phyloP scores from a whole-genome alignment of 2,797 vertebrate genomes.

The Pitangus sulphuratus region DNA sequence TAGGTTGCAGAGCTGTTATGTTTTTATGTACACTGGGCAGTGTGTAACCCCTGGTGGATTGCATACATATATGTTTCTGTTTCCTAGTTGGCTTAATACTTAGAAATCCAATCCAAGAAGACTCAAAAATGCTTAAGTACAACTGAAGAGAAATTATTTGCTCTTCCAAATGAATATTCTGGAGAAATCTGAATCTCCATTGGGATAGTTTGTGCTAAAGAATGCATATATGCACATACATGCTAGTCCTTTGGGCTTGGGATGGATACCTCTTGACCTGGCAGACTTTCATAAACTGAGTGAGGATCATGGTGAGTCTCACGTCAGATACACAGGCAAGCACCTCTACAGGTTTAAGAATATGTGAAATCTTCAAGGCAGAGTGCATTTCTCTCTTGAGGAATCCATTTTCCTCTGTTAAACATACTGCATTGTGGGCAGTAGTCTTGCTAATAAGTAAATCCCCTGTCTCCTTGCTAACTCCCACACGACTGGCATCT shows the following conservation, averaged over 20 bases:
- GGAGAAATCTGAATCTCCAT: neutral
- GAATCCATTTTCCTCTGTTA: constrained; percentile 2
- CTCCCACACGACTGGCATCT: neutral
- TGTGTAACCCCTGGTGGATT: neutral
- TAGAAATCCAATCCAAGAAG: neutral
- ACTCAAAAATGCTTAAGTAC: neutral
- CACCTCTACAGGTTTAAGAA: neutral
- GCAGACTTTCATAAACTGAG: neutral
- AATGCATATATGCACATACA: neutral
- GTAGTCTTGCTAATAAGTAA: constrained; percentile 9
- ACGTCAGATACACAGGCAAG: neutral
- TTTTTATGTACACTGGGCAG: neutral
- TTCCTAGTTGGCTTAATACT: neutral
- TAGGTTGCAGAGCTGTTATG: neutral
- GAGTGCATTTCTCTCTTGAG: neutral
- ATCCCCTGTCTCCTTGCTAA: constrained; percentile 14
- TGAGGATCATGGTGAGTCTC: neutral
- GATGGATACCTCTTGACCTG: neutral
- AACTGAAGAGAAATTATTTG: neutral
- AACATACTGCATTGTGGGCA: neutral
- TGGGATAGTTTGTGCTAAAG: neutral
- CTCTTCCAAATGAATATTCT: neutral
- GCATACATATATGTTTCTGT: neutral
- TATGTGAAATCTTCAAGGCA: neutral
- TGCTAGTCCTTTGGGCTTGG: neutral